These are phyloP conservation scores for Catostomus latipinnis DNA, from an alignment of 2,797 vertebrate species.

Conservation along the genomic window DNA sequence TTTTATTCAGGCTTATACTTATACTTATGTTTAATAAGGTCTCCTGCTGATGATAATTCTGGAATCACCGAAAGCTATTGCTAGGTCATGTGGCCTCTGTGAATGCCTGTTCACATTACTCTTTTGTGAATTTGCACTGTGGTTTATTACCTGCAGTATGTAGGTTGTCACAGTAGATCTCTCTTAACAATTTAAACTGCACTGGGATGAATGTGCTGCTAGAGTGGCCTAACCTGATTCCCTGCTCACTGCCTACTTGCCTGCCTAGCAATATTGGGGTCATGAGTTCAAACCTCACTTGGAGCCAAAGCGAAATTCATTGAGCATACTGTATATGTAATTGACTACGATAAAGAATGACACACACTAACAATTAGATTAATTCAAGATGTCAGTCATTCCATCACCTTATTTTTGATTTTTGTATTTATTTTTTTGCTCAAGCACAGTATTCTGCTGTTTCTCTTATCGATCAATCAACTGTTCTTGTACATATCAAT, in stretches of 20 bases:
- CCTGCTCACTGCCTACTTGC: constrained; percentile 29
- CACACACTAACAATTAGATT: constrained; percentile 32
- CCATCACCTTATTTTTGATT: not conserved
- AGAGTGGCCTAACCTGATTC: constrained; percentile 38
- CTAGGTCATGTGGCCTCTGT: constrained; percentile 28
- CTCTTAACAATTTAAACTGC: constrained; percentile 33
- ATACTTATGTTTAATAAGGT: constrained; percentile 48
- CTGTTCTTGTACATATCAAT: constrained; percentile 18
- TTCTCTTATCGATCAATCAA: constrained; percentile 15
- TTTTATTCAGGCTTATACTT: constrained; percentile 34
- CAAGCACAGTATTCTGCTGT: not conserved
- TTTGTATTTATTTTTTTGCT: not conserved
- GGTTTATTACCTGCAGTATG: constrained; percentile 48
- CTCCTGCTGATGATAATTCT: constrained; percentile 49
- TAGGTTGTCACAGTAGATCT: constrained; percentile 51
- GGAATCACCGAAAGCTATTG: constrained; percentile 43
- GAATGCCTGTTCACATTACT: constrained; percentile 43
- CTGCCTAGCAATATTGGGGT: constrained; percentile 24
- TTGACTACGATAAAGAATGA: constrained; percentile 23
- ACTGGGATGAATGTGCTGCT: constrained; percentile 35
- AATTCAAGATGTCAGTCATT: not conserved
- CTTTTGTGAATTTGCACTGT: constrained; percentile 28
- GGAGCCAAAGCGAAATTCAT: constrained; percentile 32
- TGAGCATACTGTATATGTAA: constrained; percentile 13
- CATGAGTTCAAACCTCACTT: constrained; percentile 38